These are phyloP conservation scores for Myxocyprinus asiaticus DNA, from an alignment of 2,113 vertebrate species.

Conservation along the genomic window DNA sequence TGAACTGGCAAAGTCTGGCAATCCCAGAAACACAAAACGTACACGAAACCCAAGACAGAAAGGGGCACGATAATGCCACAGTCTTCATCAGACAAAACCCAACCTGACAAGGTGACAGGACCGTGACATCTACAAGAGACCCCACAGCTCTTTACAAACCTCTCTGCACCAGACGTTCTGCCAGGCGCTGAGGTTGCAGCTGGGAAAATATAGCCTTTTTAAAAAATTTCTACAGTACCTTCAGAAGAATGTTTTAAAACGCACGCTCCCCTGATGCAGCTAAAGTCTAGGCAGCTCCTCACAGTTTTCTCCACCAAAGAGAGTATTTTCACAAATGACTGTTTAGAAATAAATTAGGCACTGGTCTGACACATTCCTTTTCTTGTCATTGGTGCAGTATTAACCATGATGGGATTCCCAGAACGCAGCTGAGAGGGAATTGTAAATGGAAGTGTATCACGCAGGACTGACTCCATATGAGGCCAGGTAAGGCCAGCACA, in stretches of 20 bases:
- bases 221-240: not conserved
- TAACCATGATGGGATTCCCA: constrained; percentile 13
- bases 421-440: constrained; percentile 19
- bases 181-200: not conserved
- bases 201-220: not conserved
- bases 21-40: too few species aligned
- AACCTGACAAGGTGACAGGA: not conserved
- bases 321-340: too few species aligned
- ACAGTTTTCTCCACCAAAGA: not conserved
- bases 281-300: too few species aligned
- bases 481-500: too few species aligned
- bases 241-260: not conserved
- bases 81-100: too few species aligned
- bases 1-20: too few species aligned
- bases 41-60: too few species aligned
- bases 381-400: constrained; percentile 5
- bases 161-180: not conserved
- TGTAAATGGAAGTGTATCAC: constrained; percentile 21
- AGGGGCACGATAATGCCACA: too few species aligned
- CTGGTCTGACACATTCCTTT: constrained; percentile 11
- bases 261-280: not conserved
- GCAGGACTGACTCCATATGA: constrained; percentile 4
- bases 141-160: constrained; percentile 5
- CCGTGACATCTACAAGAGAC: constrained; percentile 13
- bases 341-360: constrained; percentile 21